A percentile compares a stretch with the other conserved stretches of the same genome.
Evolutionary conservation across 2,888 invertebrate species (phyloP).

Genomic region (Dryococelus australis): DNA sequence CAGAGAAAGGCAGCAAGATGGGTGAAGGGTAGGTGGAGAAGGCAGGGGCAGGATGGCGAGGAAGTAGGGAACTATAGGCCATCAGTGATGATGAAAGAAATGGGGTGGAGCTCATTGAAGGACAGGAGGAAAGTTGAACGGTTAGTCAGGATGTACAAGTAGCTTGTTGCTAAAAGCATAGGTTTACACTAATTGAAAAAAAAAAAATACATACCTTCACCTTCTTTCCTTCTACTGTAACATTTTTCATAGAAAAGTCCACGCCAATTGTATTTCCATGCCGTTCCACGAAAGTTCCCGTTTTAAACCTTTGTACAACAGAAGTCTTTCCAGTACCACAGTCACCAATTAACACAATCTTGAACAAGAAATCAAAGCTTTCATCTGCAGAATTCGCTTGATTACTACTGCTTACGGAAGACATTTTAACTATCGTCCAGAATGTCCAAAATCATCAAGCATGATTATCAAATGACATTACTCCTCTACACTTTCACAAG

Average conservation of each 20-base stretch:
- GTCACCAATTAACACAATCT: conserved; percentile 93
- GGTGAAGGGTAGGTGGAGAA: too few relatives aligned
- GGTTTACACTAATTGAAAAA: not conserved
- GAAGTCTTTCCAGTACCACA: conserved; percentile 93
- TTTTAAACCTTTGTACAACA: conserved; percentile 94
- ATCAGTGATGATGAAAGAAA: too few relatives aligned
- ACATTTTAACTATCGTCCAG: not conserved
- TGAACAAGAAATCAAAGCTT: conserved; percentile 92
- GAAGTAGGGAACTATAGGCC: too few relatives aligned
- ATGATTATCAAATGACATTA: too few relatives aligned
- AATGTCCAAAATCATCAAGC: too few relatives aligned
- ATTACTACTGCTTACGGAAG: not conserved
- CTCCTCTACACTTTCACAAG: too few relatives aligned
- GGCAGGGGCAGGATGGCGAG: too few relatives aligned
- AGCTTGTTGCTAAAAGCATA: too few relatives aligned
- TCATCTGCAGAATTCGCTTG: conserved; percentile 64
- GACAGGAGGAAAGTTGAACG: too few relatives aligned
- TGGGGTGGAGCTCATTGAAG: too few relatives aligned
- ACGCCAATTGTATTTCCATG: conserved; percentile 98
- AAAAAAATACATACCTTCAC: conserved; percentile 78
- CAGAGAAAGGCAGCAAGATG: too few relatives aligned
- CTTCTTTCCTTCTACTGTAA: conserved; percentile 91
- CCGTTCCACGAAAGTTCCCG: conserved; percentile 92
- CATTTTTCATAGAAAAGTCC: conserved; percentile 98
- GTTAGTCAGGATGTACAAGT: too few relatives aligned